Evolutionary conservation across 2,888 invertebrate species (phyloP), one percentile per base, ranked within the genome.

Genomic region (Coelinius sp.): DNA sequence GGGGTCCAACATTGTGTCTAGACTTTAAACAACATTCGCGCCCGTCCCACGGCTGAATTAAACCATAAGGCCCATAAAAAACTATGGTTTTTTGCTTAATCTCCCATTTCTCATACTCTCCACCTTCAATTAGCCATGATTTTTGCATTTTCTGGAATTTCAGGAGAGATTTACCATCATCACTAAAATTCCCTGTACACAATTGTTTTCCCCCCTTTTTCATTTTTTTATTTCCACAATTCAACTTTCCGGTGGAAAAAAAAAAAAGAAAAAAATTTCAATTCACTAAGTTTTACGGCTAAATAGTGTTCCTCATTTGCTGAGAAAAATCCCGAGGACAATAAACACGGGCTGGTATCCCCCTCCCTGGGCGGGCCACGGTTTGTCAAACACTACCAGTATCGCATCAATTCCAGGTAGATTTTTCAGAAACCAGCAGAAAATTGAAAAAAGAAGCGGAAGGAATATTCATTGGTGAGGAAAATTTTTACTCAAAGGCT

Each of bases 21-120:
- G 86, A 86, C 86, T 82, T 85, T 85, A 85, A 86, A 85, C 83
- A 86, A 86, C 84, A 84, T 84, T 84, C 83, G 83, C 83, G 82
- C 78, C 79, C 75, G 76, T 77, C 78, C 75, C 78, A 76, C 75
- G 75, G 74, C 70, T 70, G 49, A 52, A 75, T 66, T 73, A 73
- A 73, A 64, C 35, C 68, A 71, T 62, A 71, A 71, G 31, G 53
- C 59, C 10, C 20, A 8, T 14, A n/a, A 59, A 25, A 71, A 66
- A 56, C 59, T 44, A 14, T 44, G 6, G 44, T 49, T 49, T 49
- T 49, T 49, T 49, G 20, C 2, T 20, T 49, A n/a, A 44, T n/a
- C 5, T 17, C 46, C 46, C 20, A 1, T 20, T 20, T 2, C 20
- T 17, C 35, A 14, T 25, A 2, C 35, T 46, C 35, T 72, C 70